Base-by-base conservation (phyloP, 92 coral and sea anemone species). In the Siderastrea radians region DNA sequence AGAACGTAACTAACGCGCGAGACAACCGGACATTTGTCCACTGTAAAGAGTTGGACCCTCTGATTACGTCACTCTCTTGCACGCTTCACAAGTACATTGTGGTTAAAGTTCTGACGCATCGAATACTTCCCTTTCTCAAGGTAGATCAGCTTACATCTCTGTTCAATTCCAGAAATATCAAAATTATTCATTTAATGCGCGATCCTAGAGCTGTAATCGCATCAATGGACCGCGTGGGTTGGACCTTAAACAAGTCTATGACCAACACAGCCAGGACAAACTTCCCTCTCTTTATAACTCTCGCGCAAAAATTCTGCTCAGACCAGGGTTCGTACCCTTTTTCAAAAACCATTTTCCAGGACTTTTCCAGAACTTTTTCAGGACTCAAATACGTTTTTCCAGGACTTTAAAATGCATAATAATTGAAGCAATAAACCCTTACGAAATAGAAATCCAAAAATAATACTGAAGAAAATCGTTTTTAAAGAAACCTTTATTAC, bases 181-280 rank as follows among this genome's bases (percentile, higher is more conserved):
- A 90, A 80, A 84, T 97, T 74, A 61, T 97, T 58, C 96, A 97
- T n/a, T 85, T 97, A 66, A 82, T 92, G 74, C 99, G 99, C 72
- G 99, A 97, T 48, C 99, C 99, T 2, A 82, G 99, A 15, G 98
- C 99, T 3, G 88, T 95, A 2, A 82, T 96, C 6, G 92, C 95
- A 3, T 96, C 99, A 7, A 81, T 96, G 81, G 87, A 83, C 60
- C 91, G 93, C 5, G 94, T 96, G 3, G 98, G 99, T 5, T 96
- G 98, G 99, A 68, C 80, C 68, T 87, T 83, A 10, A 75, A 93
- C 70, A 89, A 89, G n/a, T 68, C 82, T 3, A 76, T 64, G 12
- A 55, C 64, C 4, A 51, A 69, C 15, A 59, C 84, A 17, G 83
- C 82, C 7, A 68, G 49, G n/a, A 62, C 82, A 49, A 49, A 77